Conservation (phyloP, 2,888 invertebrate genomes). For the Cetonia aurata region DNA sequence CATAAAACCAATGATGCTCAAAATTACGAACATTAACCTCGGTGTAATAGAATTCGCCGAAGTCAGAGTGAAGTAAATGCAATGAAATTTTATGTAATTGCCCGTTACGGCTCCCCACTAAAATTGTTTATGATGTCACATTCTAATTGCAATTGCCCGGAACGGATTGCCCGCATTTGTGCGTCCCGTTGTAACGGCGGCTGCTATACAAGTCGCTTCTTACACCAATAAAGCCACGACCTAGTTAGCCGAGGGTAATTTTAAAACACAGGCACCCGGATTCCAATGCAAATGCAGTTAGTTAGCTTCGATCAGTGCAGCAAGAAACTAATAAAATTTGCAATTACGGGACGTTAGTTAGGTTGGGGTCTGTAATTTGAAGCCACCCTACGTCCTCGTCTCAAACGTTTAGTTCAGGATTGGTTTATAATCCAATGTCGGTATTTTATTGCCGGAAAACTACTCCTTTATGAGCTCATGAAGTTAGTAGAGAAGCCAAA, state of each 20-base stretch:
- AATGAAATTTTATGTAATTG: constrained; percentile 53
- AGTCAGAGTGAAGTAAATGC: constrained; percentile 47
- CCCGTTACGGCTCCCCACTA: constrained; percentile 42
- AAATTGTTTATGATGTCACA: constrained; percentile 47
- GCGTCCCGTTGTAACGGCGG: constrained; percentile 2
- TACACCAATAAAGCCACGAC: no score
- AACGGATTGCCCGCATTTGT: constrained; percentile 35
- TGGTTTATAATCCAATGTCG: constrained; percentile 26
- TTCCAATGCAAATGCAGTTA: constrained; percentile 15
- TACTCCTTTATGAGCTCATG: not conserved
- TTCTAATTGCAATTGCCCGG: constrained; percentile 44
- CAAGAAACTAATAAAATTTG: constrained; percentile 30
- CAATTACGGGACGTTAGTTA: constrained; percentile 24
- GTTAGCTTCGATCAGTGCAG: constrained; percentile 5
- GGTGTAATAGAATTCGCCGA: constrained; percentile 53
- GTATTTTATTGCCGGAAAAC: constrained; percentile 1
- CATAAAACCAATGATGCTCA: constrained; percentile 55
- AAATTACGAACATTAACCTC: constrained; percentile 53
- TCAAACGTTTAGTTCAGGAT: constrained; percentile 13
- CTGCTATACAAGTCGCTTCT: not conserved
- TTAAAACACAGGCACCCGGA: not conserved
- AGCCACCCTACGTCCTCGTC: constrained; percentile 7
- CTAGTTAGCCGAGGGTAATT: constrained; percentile 3
- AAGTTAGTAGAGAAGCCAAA: no score
- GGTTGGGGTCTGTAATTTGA: not conserved